Percentiles rank a stretch among this genome's conserved stretches.
phyloP scores from a whole-genome alignment of 1,140 invertebrate species.

The Drosophila bocqueti region DNA sequence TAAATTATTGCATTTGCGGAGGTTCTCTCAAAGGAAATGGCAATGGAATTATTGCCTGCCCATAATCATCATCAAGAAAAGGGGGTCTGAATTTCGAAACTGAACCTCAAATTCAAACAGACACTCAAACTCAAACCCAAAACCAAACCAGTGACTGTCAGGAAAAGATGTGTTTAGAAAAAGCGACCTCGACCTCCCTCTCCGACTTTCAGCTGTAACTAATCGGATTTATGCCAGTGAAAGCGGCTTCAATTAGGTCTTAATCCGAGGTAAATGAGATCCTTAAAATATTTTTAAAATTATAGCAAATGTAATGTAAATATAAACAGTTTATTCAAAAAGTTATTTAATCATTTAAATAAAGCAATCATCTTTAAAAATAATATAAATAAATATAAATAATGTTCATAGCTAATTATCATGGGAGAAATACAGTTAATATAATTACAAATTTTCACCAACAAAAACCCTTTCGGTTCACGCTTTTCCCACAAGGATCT shows the following conservation, averaged over 20 bases:
- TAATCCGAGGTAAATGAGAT: background rate
- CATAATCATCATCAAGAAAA: constrained; percentile 45
- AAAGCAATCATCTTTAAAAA: no score
- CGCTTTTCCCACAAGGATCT: background rate
- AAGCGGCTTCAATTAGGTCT: background rate
- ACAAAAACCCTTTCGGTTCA: no score
- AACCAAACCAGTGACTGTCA: background rate
- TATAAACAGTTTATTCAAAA: background rate
- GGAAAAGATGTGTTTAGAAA: constrained; percentile 1
- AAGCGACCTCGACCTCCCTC: background rate
- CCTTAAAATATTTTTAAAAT: background rate
- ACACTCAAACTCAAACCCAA: no score
- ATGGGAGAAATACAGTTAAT: no score
- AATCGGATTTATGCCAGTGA: background rate
- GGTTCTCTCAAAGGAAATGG: constrained; percentile 43
- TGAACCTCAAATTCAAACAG: background rate
- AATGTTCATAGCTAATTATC: no score
- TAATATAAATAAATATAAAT: no score
- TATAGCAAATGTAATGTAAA: background rate
- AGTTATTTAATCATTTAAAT: no score
- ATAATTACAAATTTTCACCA: no score
- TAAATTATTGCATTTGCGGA: constrained; percentile 74
- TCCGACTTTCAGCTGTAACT: background rate
- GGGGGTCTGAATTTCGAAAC: background rate
- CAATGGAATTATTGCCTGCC: constrained; percentile 54